Percentiles rank a stretch among this genome's conserved stretches.
These are phyloP conservation scores for Ormyrus thymus DNA, from an alignment of 2,888 invertebrate genomes.

Conservation along the genomic window DNA sequence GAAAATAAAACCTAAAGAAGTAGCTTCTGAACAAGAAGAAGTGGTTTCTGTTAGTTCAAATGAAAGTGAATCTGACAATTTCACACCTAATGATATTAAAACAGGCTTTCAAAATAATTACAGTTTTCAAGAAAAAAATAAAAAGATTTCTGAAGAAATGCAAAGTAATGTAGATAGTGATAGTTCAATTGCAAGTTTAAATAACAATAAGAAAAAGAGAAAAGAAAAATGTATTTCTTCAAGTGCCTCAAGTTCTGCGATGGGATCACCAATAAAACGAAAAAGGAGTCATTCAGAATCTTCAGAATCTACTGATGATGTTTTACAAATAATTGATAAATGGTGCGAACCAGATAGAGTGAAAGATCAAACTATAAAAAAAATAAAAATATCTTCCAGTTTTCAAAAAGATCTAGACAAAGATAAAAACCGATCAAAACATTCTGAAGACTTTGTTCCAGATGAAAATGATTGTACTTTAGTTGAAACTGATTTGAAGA, in stretches of 20 bases:
- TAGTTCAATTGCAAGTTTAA: neutral
- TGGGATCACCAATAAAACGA: constrained; percentile 36
- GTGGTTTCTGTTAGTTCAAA: constrained; percentile 27
- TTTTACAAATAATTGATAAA: constrained; percentile 44
- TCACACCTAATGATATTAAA: neutral
- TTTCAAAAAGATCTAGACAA: neutral
- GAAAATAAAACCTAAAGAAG: neutral
- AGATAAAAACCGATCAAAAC: neutral
- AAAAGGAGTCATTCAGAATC: constrained; percentile 51
- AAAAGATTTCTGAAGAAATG: neutral
- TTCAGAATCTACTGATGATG: constrained; percentile 40
- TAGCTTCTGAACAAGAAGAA: neutral
- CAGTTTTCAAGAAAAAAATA: neutral
- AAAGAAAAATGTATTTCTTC: constrained; percentile 4
- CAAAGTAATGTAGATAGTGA: constrained; percentile 33
- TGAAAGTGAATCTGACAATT: constrained; percentile 16
- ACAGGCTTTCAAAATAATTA: too few relatives aligned
- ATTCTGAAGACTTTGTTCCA: neutral
- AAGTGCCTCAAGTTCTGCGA: constrained; percentile 27
- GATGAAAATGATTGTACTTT: constrained; percentile 24
- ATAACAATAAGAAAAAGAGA: neutral
- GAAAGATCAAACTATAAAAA: constrained; percentile 31
- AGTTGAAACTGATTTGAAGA: neutral
- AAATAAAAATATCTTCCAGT: constrained; percentile 12
- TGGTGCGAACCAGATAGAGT: constrained; percentile 14